These are phyloP conservation scores for Melinopterus prodromus DNA, from an alignment of 2,888 invertebrate genomes.

Conservation along the genomic window DNA sequence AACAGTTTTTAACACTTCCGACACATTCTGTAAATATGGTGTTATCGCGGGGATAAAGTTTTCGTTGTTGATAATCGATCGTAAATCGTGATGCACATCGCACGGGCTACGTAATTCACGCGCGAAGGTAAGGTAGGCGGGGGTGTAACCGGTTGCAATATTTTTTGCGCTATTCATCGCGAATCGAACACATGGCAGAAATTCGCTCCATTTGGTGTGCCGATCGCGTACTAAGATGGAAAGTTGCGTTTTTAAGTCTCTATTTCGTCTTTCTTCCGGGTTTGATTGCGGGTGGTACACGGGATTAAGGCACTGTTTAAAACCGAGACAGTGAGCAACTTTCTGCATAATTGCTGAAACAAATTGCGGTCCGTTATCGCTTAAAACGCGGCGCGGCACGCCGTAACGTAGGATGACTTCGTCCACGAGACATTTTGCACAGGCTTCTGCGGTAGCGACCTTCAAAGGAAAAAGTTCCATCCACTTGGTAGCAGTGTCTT, in stretches of 20 bases:
- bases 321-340: neutral
- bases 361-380: constrained; percentile 38
- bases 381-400: constrained; percentile 48
- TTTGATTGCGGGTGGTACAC: constrained; percentile 53
- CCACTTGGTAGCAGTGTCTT: constrained; percentile 42
- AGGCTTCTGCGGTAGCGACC: constrained; percentile 48
- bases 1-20: neutral
- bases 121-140: constrained; percentile 48
- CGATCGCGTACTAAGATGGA: constrained; percentile 43
- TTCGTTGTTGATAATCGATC: constrained; percentile 31
- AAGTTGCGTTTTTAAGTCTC: constrained; percentile 49
- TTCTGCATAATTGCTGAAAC: constrained; percentile 25
- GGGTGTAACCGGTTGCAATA: constrained; percentile 40
- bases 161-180: constrained; percentile 46
- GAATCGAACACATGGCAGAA: constrained; percentile 45
- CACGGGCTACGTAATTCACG: constrained; percentile 45
- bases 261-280: constrained; percentile 50
- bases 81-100: constrained; percentile 32
- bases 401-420: constrained; percentile 53
- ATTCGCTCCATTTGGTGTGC: constrained; percentile 45
- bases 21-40: constrained; percentile 9
- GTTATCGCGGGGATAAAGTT: constrained; percentile 35
- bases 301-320: constrained; percentile 35
- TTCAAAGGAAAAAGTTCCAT: constrained; percentile 51
- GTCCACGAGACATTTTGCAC: constrained; percentile 47